A percentile compares a stretch with the other conserved stretches of the same genome.
These are phyloP conservation scores for Clistopyga incitator DNA, from an alignment of 2,888 invertebrate species.

Conservation along the genomic window DNA sequence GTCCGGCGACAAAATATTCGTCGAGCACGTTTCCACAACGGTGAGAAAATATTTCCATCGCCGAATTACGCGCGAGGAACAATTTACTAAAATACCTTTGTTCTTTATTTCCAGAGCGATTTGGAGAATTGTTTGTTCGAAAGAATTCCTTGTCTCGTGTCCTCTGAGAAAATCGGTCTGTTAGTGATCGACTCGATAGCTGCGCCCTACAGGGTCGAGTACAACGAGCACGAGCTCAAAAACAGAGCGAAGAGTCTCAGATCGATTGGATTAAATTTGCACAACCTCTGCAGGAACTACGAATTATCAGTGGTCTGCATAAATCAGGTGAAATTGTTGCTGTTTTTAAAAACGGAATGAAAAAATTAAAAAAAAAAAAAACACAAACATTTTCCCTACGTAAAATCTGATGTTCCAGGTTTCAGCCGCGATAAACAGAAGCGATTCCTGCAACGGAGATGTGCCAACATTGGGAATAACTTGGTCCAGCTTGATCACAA, in stretches of 20 bases:
- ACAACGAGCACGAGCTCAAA: conserved; percentile 85
- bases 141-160: conserved; percentile 86
- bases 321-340: conserved; percentile 87
- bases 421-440: conserved; percentile 72
- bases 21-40: conserved; percentile 87
- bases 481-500: conserved; percentile 80
- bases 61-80: neutral
- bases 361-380: neutral
- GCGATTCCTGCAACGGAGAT: conserved; percentile 65
- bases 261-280: conserved; percentile 86
- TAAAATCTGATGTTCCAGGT: conserved; percentile 71
- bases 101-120: conserved; percentile 84
- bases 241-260: conserved; percentile 87
- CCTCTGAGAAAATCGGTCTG: conserved; percentile 86
- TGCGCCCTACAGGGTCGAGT: conserved; percentile 88
- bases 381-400: conserved; percentile 6
- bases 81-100: neutral
- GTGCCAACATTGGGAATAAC: conserved; percentile 79
- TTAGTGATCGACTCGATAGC: conserved; percentile 91
- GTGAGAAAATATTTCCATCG: conserved; percentile 69
- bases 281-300: conserved; percentile 85
- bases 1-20: conserved; percentile 87
- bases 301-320: conserved; percentile 88
- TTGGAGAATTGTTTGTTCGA: conserved; percentile 86
- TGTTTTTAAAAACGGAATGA: conserved; percentile 43